phyloP scores from a whole-genome alignment of 1,140 invertebrate genomes.

The Microplitis mediator region DNA sequence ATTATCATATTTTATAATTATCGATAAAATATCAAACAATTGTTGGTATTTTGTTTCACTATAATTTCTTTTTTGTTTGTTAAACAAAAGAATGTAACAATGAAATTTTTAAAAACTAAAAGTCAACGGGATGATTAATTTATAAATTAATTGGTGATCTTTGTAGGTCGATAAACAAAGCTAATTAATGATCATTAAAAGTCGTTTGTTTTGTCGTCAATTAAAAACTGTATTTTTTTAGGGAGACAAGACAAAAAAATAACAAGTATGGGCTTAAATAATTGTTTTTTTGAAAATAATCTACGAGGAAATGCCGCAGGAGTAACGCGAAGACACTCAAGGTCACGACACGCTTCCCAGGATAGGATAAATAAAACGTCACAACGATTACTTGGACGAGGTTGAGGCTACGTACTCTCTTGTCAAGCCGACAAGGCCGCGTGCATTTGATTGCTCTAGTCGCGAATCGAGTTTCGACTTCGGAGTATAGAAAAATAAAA shows the following conservation, averaged over 20 bases:
- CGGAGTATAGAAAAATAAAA: not conserved
- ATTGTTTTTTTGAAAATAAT: not conserved
- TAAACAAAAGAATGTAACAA: not conserved
- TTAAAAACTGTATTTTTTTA: not conserved
- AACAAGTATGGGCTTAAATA: not conserved
- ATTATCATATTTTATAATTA: not conserved
- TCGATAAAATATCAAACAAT: not conserved
- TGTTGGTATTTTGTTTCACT: not conserved
- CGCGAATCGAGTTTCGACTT: not conserved
- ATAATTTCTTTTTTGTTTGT: not conserved
- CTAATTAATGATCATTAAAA: not conserved
- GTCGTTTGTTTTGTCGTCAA: not conserved
- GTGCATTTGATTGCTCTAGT: slow-evolving; percentile 5
- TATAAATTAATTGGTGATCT: no score
- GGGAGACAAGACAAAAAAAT: not conserved
- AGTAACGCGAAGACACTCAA: not conserved
- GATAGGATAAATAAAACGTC: not conserved
- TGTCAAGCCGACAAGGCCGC: not conserved
- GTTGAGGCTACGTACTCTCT: not conserved
- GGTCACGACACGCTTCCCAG: slow-evolving; percentile 16
- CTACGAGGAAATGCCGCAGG: not conserved
- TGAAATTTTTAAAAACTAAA: no score
- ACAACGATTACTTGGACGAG: slow-evolving; percentile 9
- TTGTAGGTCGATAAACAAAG: no score
- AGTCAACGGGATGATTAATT: no score